A percentile compares a stretch with the other conserved stretches of the same genome.
Conservation (phyloP, 2,888 invertebrate species). For the Tenthredo livida region DNA sequence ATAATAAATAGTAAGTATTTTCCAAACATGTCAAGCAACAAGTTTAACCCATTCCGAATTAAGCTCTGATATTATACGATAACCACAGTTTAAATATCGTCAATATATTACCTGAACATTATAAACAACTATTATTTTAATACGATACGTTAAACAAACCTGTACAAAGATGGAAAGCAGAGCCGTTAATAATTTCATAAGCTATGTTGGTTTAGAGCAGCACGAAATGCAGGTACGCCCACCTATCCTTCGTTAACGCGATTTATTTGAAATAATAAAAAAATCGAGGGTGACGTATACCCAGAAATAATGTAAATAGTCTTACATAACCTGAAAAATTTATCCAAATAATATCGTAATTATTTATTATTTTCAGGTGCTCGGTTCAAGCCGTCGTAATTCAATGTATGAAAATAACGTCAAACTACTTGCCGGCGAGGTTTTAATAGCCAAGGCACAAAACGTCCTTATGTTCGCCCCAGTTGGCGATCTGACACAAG, state of each 20-base stretch:
- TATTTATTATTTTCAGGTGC: constrained; percentile 63
- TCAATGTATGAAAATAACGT: constrained; percentile 71
- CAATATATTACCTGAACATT: background rate
- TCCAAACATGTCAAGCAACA: constrained; percentile 3
- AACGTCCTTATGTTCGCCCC: constrained; percentile 92
- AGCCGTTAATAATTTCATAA: constrained; percentile 77
- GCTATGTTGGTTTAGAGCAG: constrained; percentile 78
- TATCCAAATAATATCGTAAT: background rate
- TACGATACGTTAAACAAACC: background rate
- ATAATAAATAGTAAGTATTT: background rate
- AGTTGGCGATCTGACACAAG: constrained; percentile 88
- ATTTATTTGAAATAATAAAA: background rate
- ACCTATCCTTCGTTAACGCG: background rate
- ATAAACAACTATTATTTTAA: background rate
- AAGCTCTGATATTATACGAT: background rate
- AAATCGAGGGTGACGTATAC: constrained; percentile 65
- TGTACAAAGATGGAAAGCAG: constrained; percentile 71
- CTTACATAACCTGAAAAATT: constrained; percentile 79
- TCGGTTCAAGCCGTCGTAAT: constrained; percentile 72
- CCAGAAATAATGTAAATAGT: constrained; percentile 80
- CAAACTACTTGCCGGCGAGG: constrained; percentile 84
- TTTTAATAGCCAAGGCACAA: constrained; percentile 89
- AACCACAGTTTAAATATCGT: no score
- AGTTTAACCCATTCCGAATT: background rate
- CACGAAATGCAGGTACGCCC: constrained; percentile 76